Evolutionary conservation across 2,888 invertebrate genomes (phyloP).

Genomic region (Chrysina gloriosa): DNA sequence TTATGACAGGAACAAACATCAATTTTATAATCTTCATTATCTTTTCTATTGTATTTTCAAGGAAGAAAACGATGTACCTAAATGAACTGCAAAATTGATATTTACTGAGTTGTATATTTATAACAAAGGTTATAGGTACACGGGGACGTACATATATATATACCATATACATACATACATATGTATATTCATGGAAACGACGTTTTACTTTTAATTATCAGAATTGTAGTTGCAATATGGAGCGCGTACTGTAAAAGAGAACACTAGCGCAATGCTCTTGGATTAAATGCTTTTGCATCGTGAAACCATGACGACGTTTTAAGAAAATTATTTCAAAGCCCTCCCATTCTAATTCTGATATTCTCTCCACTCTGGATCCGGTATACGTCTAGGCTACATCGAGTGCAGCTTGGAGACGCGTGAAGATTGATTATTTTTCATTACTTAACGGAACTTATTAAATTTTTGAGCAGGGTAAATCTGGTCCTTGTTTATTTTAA

Average conservation of each 20-base stretch:
- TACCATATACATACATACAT: background rate
- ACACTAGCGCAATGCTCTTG: background rate
- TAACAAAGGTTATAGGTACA: background rate
- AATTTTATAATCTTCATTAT: too few species aligned
- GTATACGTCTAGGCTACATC: background rate
- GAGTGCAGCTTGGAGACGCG: slow-evolving; percentile 18
- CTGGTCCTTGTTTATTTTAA: background rate
- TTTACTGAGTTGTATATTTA: background rate
- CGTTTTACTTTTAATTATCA: slow-evolving; percentile 20
- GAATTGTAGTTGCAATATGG: slow-evolving; percentile 9
- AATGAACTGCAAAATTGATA: background rate
- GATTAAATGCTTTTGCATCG: slow-evolving; percentile 24
- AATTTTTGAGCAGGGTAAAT: slow-evolving; percentile 43
- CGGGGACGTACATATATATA: background rate
- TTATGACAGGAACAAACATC: too few species aligned
- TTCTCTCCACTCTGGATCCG: background rate
- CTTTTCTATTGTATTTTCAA: too few species aligned
- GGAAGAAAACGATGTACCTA: background rate
- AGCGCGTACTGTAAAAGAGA: background rate
- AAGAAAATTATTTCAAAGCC: slow-evolving; percentile 39
- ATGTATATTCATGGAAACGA: background rate
- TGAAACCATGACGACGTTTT: slow-evolving; percentile 19
- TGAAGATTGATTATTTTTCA: slow-evolving; percentile 47
- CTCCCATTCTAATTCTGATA: slow-evolving; percentile 25
- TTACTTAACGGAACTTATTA: slow-evolving; percentile 44